phyloP scores from a whole-genome alignment of 2,888 invertebrate genomes.

The Halocaridina rubra region DNA sequence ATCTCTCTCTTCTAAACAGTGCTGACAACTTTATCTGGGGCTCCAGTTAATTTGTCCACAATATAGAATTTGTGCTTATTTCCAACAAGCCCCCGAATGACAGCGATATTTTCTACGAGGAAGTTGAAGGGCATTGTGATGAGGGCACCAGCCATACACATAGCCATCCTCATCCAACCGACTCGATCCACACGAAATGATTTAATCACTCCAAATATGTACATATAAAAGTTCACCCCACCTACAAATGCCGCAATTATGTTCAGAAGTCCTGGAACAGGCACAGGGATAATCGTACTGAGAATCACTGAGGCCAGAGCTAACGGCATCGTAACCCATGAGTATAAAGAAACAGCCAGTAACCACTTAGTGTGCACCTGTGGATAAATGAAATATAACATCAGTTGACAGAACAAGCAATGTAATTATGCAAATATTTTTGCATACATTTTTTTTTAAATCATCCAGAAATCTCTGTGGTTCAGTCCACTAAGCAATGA shows the following conservation, averaged over 20 bases:
- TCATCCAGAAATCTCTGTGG: no score
- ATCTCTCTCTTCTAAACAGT: constrained; percentile 23
- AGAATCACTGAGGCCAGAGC: constrained; percentile 90
- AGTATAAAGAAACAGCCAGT: constrained; percentile 89
- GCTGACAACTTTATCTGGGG: constrained; percentile 68
- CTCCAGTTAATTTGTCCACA: constrained; percentile 85
- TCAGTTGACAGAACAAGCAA: no score
- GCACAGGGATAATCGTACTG: constrained; percentile 85
- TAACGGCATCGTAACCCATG: constrained; percentile 94
- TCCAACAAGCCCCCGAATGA: constrained; percentile 92
- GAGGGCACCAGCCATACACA: constrained; percentile 87
- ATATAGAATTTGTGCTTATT: constrained; percentile 97
- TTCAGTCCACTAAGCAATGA: no score
- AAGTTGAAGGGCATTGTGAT: constrained; percentile 93
- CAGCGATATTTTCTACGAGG: constrained; percentile 93
- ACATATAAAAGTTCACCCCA: constrained; percentile 96
- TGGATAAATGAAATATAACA: not conserved
- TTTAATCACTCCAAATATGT: constrained; percentile 96
- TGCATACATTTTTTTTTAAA: no score
- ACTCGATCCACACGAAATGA: constrained; percentile 91
- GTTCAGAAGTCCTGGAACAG: constrained; percentile 75
- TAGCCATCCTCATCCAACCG: constrained; percentile 81
- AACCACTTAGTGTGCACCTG: constrained; percentile 71
- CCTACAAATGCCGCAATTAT: constrained; percentile 79
- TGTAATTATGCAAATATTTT: no score